Evolutionary conservation across 2,113 vertebrate genomes (phyloP).

Genomic region (Callocephalon fimbriatum): DNA sequence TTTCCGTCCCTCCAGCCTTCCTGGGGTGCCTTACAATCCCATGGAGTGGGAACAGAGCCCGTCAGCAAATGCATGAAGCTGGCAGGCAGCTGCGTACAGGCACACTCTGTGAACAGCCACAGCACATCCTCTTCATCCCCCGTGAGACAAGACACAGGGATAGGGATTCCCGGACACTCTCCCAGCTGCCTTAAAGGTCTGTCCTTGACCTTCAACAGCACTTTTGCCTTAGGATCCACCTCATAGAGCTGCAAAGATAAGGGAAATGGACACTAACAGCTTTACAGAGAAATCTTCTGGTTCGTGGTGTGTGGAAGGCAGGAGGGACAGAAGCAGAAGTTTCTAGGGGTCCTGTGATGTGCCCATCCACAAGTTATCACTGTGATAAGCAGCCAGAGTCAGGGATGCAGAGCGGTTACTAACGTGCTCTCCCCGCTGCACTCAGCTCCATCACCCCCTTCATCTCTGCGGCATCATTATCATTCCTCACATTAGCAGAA

Average conservation of each 20-base stretch:
- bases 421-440: background rate
- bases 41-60: background rate
- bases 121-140: background rate
- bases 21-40: background rate
- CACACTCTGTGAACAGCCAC: background rate
- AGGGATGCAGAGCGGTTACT: background rate
- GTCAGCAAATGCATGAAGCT: background rate
- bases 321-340: background rate
- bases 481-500: conserved; percentile 29
- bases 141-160: background rate
- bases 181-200: background rate
- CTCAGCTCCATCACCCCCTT: background rate
- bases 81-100: background rate
- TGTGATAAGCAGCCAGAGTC: background rate
- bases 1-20: background rate
- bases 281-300: background rate
- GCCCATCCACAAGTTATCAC: background rate
- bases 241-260: background rate
- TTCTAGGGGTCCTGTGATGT: background rate
- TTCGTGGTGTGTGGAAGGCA: background rate
- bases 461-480: background rate
- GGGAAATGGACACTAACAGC: background rate
- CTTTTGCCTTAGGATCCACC: background rate
- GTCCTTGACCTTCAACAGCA: background rate
- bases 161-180: background rate